phyloP scores from a whole-genome alignment of 2,888 invertebrate genomes.

The Drosophila paracracens region DNA sequence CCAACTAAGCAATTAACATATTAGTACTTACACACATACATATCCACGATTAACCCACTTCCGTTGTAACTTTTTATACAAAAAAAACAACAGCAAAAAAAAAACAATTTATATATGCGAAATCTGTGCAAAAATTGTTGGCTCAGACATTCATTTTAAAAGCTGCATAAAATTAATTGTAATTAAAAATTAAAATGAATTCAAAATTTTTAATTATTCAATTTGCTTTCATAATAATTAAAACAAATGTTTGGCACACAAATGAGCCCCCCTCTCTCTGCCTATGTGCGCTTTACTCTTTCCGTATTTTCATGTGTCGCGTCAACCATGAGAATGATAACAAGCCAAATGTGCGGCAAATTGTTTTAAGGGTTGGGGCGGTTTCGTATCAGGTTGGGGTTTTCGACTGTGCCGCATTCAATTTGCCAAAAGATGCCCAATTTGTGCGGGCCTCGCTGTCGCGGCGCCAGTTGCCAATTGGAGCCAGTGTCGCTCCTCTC shows the following conservation, averaged over 20 bases:
- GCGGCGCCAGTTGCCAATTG: conserved; percentile 21
- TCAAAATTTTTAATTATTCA: conserved; percentile 76
- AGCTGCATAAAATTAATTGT: conserved; percentile 66
- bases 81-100: not conserved
- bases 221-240: conserved; percentile 77
- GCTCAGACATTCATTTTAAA: conserved; percentile 12
- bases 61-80: conserved; percentile 1
- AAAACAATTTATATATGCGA: not conserved
- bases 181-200: conserved; percentile 79
- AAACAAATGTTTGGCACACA: conserved; percentile 68
- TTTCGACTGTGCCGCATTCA: conserved; percentile 42
- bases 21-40: conserved; percentile 18
- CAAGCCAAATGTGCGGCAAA: conserved; percentile 63
- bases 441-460: conserved; percentile 41
- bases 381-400: not conserved
- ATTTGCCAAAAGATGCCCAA: conserved; percentile 57
- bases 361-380: conserved; percentile 8
- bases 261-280: conserved; percentile 21
- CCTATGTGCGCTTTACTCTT: conserved; percentile 2
- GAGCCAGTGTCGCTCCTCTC: conserved; percentile 46
- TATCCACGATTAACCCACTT: conserved; percentile 22
- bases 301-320: conserved; percentile 50
- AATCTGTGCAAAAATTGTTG: conserved; percentile 20
- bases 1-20: conserved; percentile 41
- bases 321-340: conserved; percentile 69